Conservation (phyloP, 2,113 vertebrate species). For the human (Homo sapiens) region GRCh38 chr2:1105501-1106000, state of each 20-base stretch:
- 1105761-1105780: not conserved
- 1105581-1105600: not conserved
- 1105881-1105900: too few species aligned
- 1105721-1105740: not conserved
- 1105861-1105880: not conserved
- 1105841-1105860: not conserved
- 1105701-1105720: not conserved
- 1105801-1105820: not conserved
- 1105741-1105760: not conserved
- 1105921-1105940: not conserved
- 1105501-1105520: not conserved
- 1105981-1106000: too few species aligned
- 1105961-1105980: too few species aligned
- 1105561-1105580: not conserved
- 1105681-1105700: too few species aligned
- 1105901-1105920: not conserved
- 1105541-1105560: not conserved
- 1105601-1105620: not conserved
- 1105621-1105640: not conserved
- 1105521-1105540: not conserved
- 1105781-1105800: not conserved
- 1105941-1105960: too few species aligned
- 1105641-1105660: not conserved
- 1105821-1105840: accelerated
- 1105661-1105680: not conserved